Base-by-base conservation (phyloP, 2,797 vertebrate genomes). In the Bufotes viridis region DNA sequence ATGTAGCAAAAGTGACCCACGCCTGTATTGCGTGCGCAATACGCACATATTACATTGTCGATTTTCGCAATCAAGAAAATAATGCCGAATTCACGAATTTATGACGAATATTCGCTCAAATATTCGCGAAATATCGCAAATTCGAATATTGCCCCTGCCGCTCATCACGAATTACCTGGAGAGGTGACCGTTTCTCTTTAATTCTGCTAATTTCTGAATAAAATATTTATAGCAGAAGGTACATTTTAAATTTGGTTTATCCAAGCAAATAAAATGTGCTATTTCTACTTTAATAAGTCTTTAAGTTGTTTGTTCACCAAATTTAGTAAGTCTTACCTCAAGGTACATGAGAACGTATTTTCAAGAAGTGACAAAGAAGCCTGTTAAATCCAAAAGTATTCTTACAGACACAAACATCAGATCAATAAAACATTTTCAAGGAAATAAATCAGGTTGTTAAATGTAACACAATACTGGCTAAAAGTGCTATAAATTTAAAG, bases 401-500 rank as follows among this genome's bases (percentile, higher is more conserved):
- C 49, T 78, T 69, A 55, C 65, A 70, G 11, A 82, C 15, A 29
- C 49, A 63, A 82, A 82, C 65, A 82, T 57, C 65, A 70, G 65
- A 82, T 82, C 81, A 34, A 82, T 82, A 70, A 69, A 70, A 69
- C 51, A 69, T 70, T 82, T 70, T 70, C 24, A 26, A 70, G 49
- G 22, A 61, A 22, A 53, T 79, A 79, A 76, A 24, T 76, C 74
- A 76, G 74, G 12, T 53, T 76, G 74, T 51, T 76, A 76, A 53
- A 76, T 14, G 20, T 53, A 76, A 53, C 11, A 49, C 12, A 53
- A 13, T 22, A 76, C 49, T 11, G 14, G 3, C 20, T 14, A 53
- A 42, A 53, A 34, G 29, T 51, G n/a, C 49, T 53, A 76, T 76
- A 51, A 76, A 53, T 76, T 12, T 20, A 51, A 76, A n/a, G 42